phyloP scores from a whole-genome alignment of 2,888 invertebrate genomes.

The Noctua comes region DNA sequence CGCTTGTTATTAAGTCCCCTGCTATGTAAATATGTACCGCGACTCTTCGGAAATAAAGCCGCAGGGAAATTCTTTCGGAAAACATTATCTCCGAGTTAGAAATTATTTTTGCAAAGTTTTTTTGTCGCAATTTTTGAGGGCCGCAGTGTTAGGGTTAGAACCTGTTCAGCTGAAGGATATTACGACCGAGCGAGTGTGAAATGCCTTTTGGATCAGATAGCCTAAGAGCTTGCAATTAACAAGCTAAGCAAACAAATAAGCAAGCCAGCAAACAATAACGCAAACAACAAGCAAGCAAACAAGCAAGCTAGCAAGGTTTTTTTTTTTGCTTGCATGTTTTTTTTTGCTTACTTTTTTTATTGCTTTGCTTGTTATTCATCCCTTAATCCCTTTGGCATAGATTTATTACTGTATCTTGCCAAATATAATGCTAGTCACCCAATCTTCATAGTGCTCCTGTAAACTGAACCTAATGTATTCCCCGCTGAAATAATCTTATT shows the following conservation, averaged over 20 bases:
- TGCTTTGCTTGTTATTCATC: no score
- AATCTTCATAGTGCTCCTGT: slow-evolving; percentile 16
- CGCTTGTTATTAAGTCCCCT: slow-evolving; percentile 75
- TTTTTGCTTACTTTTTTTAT: no score
- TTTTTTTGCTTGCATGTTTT: no score
- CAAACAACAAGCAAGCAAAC: no score
- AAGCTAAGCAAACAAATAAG: no score
- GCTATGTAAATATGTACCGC: slow-evolving; percentile 69
- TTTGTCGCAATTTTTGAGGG: slow-evolving; percentile 15
- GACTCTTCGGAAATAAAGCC: slow-evolving; percentile 64
- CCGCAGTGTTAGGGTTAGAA: slow-evolving; percentile 27
- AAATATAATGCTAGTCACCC: slow-evolving; percentile 5
- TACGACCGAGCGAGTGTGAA: background rate
- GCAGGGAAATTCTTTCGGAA: slow-evolving; percentile 56
- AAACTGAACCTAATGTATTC: slow-evolving; percentile 18
- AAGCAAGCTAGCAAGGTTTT: no score
- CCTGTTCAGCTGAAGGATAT: background rate
- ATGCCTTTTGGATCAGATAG: slow-evolving; percentile 2
- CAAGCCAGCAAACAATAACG: no score
- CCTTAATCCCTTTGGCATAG: slow-evolving; percentile 9
- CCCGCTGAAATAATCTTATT: slow-evolving; percentile 8
- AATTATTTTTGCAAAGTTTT: slow-evolving; percentile 45
- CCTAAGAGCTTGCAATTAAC: no score
- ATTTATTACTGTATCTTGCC: slow-evolving; percentile 3
- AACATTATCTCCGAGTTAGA: slow-evolving; percentile 54